Evolutionary conservation across 2,797 vertebrate genomes (phyloP), one percentile per base, ranked within the genome.

Genomic region (Propithecus deckenii): DNA sequence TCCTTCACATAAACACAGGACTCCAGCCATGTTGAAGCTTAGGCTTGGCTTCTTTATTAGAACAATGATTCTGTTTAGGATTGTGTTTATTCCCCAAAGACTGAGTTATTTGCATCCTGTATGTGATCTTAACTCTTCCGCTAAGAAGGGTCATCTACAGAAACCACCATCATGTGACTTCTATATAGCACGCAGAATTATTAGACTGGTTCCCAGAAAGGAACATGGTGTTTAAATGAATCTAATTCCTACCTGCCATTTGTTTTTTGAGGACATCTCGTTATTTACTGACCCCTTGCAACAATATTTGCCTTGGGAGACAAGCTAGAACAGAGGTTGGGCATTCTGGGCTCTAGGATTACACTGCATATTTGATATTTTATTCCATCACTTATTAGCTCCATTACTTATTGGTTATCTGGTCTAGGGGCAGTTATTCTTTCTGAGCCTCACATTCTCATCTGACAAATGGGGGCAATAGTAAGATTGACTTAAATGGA

Each of bases 21-120:
- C 67, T 96, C 86, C 4, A 89, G 97, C 87, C 96, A 96, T 74
- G 80, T 67, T 91, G 93, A 97, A 94, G 91, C 94, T 95, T 93
- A 97, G 86, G 94, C 96, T 94, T 59, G 72, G 41, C 41, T 83
- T 95, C 96, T 97, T 91, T 92, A 80, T 78, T 63, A 92, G 96
- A 78, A 55, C 18, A 86, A 95, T 86, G 91, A 95, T 93, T 95
- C 88, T 92, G 48, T 7, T 86, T 92, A 95, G 86, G 72, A 52
- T 86, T 97, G 30, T 91, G 81, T 89, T 96, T 94, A 93, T 65
- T 76, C 71, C 84, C 81, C 67, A 55, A 63, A 28, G 14, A 76
- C 86, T 75, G 74, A 12, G 90, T 57, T 17, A 25, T 30, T 48
- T 5, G 0, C 55, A 35, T n/a, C 25, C 75, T 71, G 48, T 57